phyloP scores from a whole-genome alignment of 2,888 invertebrate genomes.

The Pseudococcus jackbeardsleyi region DNA sequence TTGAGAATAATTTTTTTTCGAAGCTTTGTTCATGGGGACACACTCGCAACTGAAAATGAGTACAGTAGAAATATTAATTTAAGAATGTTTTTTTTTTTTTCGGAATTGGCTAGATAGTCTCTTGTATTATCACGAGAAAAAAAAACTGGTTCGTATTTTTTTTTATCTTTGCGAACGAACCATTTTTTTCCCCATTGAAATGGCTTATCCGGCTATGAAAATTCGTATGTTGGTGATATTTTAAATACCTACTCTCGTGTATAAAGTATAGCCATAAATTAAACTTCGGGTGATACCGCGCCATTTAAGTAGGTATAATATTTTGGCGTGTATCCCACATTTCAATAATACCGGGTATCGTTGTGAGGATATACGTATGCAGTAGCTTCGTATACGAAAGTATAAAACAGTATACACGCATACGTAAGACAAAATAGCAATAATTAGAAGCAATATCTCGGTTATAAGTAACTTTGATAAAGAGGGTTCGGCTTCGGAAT shows the following conservation, averaged over 20 bases:
- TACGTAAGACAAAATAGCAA: conserved; percentile 30
- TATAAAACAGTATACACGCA: neutral
- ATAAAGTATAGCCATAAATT: neutral
- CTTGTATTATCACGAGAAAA: neutral
- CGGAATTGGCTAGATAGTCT: too few relatives aligned
- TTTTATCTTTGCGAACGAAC: neutral
- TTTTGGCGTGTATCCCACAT: neutral
- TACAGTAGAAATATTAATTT: too few relatives aligned
- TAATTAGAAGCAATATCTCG: conserved; percentile 43
- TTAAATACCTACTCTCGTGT: neutral
- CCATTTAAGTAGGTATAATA: neutral
- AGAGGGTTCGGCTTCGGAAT: conserved; percentile 46
- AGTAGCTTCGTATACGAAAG: neutral
- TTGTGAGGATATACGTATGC: neutral
- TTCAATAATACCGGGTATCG: neutral
- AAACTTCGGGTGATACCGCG: neutral
- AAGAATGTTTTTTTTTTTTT: too few relatives aligned
- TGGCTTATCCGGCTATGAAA: neutral
- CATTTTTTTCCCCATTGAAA: neutral
- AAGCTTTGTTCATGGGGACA: too few relatives aligned
- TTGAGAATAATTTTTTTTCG: too few relatives aligned
- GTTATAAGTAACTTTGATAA: conserved; percentile 44
- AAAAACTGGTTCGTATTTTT: neutral
- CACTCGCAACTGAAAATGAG: too few relatives aligned
- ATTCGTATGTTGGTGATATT: neutral